Percentiles rank a stretch among this genome's conserved stretches.
phyloP scores from a whole-genome alignment of 2,797 vertebrate genomes.

The Chelon labrosus region DNA sequence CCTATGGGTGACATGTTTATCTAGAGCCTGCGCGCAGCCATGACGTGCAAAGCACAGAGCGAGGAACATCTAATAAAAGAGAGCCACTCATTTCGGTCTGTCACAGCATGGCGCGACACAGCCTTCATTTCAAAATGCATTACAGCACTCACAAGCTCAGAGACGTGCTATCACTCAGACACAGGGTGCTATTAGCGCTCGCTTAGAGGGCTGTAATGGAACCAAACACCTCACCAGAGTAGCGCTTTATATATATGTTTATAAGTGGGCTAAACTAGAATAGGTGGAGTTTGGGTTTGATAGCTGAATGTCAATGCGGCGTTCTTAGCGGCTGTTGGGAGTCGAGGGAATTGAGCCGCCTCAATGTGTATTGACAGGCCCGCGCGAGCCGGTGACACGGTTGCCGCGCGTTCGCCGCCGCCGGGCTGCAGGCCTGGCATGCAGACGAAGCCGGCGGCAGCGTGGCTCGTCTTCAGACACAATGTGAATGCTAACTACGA shows the following conservation, averaged over 20 bases:
- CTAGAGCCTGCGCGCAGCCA: constrained; percentile 42
- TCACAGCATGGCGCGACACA: constrained; percentile 66
- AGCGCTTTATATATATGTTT: constrained; percentile 45
- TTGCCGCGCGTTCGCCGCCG: constrained; percentile 50
- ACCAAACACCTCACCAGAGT: constrained; percentile 64
- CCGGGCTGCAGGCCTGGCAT: constrained; percentile 69
- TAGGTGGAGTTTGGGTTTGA: constrained; percentile 50
- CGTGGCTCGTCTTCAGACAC: constrained; percentile 63
- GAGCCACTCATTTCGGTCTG: constrained; percentile 71
- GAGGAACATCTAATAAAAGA: constrained; percentile 65
- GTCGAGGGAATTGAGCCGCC: constrained; percentile 21
- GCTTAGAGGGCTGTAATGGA: constrained; percentile 73
- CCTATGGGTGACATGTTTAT: constrained; percentile 63
- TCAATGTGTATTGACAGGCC: constrained; percentile 70
- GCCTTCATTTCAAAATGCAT: constrained; percentile 78
- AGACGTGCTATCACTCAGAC: constrained; percentile 68
- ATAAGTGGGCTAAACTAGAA: constrained; percentile 50
- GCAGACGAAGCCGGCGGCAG: constrained; percentile 54
- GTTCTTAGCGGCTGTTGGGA: constrained; percentile 7
- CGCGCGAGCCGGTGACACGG: constrained; percentile 57
- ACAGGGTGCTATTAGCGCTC: constrained; percentile 65
- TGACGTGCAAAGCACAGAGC: constrained; percentile 42
- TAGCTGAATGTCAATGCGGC: constrained; percentile 60
- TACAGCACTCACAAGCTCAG: constrained; percentile 68
- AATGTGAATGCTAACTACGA: constrained; percentile 68